phyloP scores from a whole-genome alignment of 2,113 vertebrate species.

The Podarcis raffonei region DNA sequence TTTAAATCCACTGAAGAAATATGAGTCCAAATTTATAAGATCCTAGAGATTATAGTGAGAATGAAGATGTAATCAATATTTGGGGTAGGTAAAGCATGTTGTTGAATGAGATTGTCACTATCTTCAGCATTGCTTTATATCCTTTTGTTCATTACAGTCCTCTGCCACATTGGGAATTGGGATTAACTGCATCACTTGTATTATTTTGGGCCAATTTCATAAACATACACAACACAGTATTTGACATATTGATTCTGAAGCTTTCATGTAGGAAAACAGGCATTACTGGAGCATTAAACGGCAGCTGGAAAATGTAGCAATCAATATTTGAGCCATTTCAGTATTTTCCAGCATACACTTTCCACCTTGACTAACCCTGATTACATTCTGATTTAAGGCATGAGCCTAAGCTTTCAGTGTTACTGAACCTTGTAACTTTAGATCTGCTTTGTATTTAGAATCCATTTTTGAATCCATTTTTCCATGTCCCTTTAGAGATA shows the following conservation, averaged over 20 bases:
- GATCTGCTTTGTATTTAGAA: not conserved
- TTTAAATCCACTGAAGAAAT: not conserved
- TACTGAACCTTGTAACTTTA: constrained; percentile 10
- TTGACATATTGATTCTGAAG: constrained; percentile 16
- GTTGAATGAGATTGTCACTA: constrained; percentile 1
- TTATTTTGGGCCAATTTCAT: constrained; percentile 14
- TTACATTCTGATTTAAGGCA: not conserved
- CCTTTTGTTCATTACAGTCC: not conserved
- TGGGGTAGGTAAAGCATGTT: not conserved
- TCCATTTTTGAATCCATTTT: constrained; percentile 1
- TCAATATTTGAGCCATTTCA: not conserved
- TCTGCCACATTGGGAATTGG: not conserved
- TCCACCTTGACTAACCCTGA: constrained; percentile 13
- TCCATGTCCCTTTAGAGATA: not conserved
- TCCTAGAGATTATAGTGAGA: constrained; percentile 1
- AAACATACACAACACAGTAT: constrained; percentile 6
- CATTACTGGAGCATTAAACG: constrained; percentile 21
- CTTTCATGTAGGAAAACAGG: constrained; percentile 40
- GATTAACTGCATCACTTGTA: constrained; percentile 4
- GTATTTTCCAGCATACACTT: not conserved
- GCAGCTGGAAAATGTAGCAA: constrained; percentile 15
- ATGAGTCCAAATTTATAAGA: not conserved
- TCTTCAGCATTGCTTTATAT: constrained; percentile 12
- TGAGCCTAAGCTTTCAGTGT: not conserved
- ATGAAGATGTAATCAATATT: constrained; percentile 24